Evolutionary conservation across 1,140 invertebrate species (phyloP), one percentile per base, ranked within the genome.

Genomic region (Chrysoperla carnea): DNA sequence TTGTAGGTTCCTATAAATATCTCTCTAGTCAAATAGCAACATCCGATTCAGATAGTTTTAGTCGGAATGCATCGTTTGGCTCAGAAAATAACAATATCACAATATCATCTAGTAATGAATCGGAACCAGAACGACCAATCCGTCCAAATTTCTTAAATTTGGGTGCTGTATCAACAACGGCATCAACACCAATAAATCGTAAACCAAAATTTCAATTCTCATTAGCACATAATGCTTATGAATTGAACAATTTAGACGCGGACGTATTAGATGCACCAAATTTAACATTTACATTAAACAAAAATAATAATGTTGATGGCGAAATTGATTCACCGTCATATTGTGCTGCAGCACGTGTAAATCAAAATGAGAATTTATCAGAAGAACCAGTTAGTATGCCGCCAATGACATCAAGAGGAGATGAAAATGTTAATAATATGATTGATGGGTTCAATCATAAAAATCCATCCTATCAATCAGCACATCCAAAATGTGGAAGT

Each of bases 381-480:
- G 50, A 63, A 29, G 69, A 71, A 39, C 68, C 68, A 5, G 62
- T 61, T 4, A 72, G 69, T 8, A 71, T 73, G 69, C 70, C 70
- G 14, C 68, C 69, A 12, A 52, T 71, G 7, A 56, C 65, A 0
- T 52, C 58, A 4, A 54, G 56, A 36, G 52, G 43, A 43, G 37
- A 23, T 37, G 33, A 13, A 28, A 45, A 15, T 44, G 42, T 40
- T 31, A 13, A 36, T 11, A 66, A 52, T 43, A 61, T 64, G n/a
- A 61, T 61, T 11, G 51, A 54, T 13, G 52, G 60, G 7, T 83
- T 81, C 56, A 78, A 74, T 49, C 73, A 82, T 52, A 74, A 76
- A 29, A 80, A 75, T 52, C 79, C 78, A 0, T 68, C 74, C 9
- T 82, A 84, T 52, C 78, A 81, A 54, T 81, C 78, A 45, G 78